Evolutionary conservation across 1,140 invertebrate species (phyloP).

Genomic region (Brachionus paranguensis): DNA sequence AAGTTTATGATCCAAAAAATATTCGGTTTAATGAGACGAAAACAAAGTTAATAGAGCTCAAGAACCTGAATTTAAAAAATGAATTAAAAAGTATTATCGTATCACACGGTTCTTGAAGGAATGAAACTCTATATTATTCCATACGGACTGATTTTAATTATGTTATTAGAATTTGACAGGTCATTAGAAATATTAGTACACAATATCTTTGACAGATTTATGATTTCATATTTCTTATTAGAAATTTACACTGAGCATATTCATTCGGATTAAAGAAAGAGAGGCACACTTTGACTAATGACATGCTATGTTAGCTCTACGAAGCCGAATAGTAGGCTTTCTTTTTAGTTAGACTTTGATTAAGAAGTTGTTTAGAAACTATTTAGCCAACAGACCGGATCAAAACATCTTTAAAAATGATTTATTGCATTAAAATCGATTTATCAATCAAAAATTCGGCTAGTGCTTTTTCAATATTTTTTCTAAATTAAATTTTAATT

Average conservation of each 20-base stretch:
- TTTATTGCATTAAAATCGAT: slow-evolving; percentile 13
- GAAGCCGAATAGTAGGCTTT: not conserved
- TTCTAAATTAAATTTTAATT: slow-evolving; percentile 19
- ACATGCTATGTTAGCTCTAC: not conserved
- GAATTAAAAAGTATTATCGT: not conserved
- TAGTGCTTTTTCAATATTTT: not conserved
- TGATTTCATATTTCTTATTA: not conserved
- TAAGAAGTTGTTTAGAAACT: not conserved
- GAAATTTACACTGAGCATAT: not conserved
- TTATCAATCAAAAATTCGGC: slow-evolving; percentile 21
- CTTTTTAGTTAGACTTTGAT: not conserved
- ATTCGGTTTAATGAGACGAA: not conserved
- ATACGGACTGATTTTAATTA: slow-evolving; percentile 23
- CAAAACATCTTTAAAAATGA: not conserved
- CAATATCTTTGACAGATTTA: slow-evolving; percentile 30
- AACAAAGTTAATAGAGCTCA: not conserved
- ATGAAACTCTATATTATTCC: not conserved
- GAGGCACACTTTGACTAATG: not conserved
- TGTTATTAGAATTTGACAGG: slow-evolving; percentile 25
- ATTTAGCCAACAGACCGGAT: not conserved
- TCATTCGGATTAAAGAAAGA: not conserved
- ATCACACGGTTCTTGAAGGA: not conserved
- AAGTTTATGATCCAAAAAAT: not conserved
- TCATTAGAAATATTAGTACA: slow-evolving; percentile 10
- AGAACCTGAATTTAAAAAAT: not conserved